phyloP scores from a whole-genome alignment of 2,797 vertebrate genomes.

The Chloroceryle inda region DNA sequence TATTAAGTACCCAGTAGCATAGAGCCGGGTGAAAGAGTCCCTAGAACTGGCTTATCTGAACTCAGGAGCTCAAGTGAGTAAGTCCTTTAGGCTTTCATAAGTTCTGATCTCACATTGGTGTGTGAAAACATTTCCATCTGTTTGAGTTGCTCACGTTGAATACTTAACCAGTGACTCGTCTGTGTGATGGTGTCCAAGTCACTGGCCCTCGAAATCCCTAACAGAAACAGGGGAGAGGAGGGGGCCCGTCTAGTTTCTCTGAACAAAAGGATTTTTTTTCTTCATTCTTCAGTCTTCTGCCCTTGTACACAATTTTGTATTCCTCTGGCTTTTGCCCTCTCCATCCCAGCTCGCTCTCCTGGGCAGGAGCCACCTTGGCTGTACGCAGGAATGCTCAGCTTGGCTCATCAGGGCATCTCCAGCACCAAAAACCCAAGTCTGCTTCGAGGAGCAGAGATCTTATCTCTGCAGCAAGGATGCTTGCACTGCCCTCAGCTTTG shows the following conservation, averaged over 20 bases:
- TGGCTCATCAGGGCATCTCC: background rate
- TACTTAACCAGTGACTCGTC: background rate
- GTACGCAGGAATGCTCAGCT: background rate
- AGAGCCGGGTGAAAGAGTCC: background rate
- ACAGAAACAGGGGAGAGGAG: background rate
- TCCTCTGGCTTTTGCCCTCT: background rate
- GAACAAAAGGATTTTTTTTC: background rate
- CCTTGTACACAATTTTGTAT: background rate
- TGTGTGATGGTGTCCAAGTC: background rate
- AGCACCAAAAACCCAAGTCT: background rate
- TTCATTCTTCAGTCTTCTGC: background rate
- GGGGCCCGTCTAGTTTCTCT: background rate
- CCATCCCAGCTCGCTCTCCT: accelerated
- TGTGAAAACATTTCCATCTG: background rate
- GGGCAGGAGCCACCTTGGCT: background rate
- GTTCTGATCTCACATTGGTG: background rate
- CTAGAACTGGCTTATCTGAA: background rate
- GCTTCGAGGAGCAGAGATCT: background rate
- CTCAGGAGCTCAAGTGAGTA: accelerated
- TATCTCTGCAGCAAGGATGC: background rate
- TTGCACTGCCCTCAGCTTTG: background rate
- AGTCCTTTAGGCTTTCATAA: background rate
- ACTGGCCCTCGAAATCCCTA: background rate
- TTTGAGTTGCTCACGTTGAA: background rate
- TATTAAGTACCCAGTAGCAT: background rate